Evolutionary conservation across 1,140 invertebrate genomes (phyloP).

Genomic region (Arion vulgaris): DNA sequence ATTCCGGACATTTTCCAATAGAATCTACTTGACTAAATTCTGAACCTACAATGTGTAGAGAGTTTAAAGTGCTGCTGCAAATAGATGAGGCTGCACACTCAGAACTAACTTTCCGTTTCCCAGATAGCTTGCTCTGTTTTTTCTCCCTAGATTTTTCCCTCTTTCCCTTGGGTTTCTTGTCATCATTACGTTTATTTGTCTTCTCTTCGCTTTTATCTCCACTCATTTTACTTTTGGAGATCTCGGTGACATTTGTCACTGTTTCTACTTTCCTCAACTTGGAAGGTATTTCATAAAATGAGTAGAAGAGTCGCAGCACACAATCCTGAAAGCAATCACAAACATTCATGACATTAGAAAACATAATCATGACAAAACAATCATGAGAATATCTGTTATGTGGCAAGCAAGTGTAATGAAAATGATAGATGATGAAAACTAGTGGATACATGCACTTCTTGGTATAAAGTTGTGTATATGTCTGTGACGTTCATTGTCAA

Average conservation of each 20-base stretch:
- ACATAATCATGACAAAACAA: too few relatives aligned
- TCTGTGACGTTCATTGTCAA: too few relatives aligned
- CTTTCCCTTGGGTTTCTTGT: background rate
- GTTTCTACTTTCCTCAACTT: slow-evolving; percentile 6
- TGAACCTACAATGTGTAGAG: background rate
- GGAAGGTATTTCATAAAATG: slow-evolving; percentile 22
- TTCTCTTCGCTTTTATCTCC: slow-evolving; percentile 18
- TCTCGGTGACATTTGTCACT: background rate
- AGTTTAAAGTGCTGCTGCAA: background rate
- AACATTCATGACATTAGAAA: too few relatives aligned
- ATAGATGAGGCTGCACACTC: background rate
- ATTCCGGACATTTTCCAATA: too few relatives aligned
- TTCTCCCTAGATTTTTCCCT: slow-evolving; percentile 6
- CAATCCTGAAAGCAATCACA: slow-evolving; percentile 18
- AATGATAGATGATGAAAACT: too few relatives aligned
- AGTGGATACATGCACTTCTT: too few relatives aligned
- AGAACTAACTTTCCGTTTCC: background rate
- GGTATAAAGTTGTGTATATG: too few relatives aligned
- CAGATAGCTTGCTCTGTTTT: background rate
- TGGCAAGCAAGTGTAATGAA: too few relatives aligned
- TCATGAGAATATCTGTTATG: too few relatives aligned
- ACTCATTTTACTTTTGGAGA: background rate
- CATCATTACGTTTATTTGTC: background rate
- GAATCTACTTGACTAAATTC: background rate
- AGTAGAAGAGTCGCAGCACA: slow-evolving; percentile 30